phyloP scores from a whole-genome alignment of 2,113 vertebrate species.

The Lates calcarifer region DNA sequence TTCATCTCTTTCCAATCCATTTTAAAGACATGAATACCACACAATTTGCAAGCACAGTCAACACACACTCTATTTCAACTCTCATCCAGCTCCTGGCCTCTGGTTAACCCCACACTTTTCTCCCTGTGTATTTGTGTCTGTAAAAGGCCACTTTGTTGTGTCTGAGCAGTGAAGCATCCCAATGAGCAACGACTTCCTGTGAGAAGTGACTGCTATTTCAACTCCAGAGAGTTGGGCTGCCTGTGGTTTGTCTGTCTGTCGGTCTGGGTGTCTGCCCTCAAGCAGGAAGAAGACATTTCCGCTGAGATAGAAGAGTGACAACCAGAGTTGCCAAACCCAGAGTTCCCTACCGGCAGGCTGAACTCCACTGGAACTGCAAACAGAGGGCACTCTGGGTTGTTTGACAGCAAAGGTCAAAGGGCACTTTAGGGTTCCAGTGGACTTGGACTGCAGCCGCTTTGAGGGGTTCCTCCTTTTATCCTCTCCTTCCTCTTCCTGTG shows the following conservation, averaged over 20 bases:
- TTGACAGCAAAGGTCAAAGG: slow-evolving; percentile 53
- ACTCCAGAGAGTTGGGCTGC: slow-evolving; percentile 56
- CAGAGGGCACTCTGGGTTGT: slow-evolving; percentile 47
- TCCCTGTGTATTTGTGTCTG: slow-evolving; percentile 66
- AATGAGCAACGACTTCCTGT: slow-evolving; percentile 76
- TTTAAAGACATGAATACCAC: slow-evolving; percentile 34
- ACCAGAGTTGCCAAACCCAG: slow-evolving; percentile 52
- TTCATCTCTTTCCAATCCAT: slow-evolving; percentile 28
- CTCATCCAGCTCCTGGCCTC: slow-evolving; percentile 55
- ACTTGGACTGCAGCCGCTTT: slow-evolving; percentile 19
- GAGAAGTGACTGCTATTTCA: slow-evolving; percentile 78
- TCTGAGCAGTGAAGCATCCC: slow-evolving; percentile 76
- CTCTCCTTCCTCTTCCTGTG: not conserved
- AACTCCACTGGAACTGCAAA: slow-evolving; percentile 41
- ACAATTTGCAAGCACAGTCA: slow-evolving; percentile 60
- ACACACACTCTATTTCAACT: slow-evolving; percentile 65
- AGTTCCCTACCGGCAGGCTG: slow-evolving; percentile 40
- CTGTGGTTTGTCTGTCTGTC: slow-evolving; percentile 76
- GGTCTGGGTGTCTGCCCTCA: slow-evolving; percentile 70
- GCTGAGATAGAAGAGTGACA: slow-evolving; percentile 69
- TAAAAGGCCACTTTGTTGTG: slow-evolving; percentile 77
- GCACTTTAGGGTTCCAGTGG: slow-evolving; percentile 14
- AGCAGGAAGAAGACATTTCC: slow-evolving; percentile 77
- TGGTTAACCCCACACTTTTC: slow-evolving; percentile 65
- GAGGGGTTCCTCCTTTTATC: slow-evolving; percentile 25